Evolutionary conservation across 1,140 invertebrate genomes (phyloP).

Genomic region (Listronotus oregonensis): DNA sequence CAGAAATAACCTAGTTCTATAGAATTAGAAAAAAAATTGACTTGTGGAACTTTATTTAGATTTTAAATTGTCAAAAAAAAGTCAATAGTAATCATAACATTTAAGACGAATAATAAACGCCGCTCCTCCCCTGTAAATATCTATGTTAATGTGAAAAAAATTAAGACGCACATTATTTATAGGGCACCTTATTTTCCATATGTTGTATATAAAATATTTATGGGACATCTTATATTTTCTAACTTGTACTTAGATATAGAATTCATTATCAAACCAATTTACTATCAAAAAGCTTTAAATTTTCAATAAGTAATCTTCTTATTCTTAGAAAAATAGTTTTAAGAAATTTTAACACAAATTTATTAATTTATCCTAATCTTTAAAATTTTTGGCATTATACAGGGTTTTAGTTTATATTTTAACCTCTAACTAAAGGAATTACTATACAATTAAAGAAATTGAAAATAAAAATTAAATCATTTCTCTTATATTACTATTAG

Average conservation of each 20-base stretch:
- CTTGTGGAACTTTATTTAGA: no score
- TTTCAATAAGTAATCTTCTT: slow-evolving; percentile 5
- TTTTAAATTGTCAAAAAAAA: no score
- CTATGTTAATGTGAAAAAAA: slow-evolving; percentile 14
- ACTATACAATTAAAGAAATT: no score
- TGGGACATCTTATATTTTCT: slow-evolving; percentile 6
- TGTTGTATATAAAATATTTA: slow-evolving; percentile 14
- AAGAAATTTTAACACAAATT: not conserved
- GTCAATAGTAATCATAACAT: not conserved
- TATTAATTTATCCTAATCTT: no score
- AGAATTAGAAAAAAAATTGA: no score
- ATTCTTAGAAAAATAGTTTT: not conserved
- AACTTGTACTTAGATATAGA: not conserved
- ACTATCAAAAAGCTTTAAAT: slow-evolving; percentile 4
- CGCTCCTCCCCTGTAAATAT: slow-evolving; percentile 31
- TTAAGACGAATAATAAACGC: slow-evolving; percentile 7
- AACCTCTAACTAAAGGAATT: no score
- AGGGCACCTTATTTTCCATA: slow-evolving; percentile 24
- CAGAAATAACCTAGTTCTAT: no score
- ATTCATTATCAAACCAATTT: not conserved
- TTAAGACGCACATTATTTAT: slow-evolving; percentile 28
- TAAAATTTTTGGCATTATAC: no score
- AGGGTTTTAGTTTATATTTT: no score
- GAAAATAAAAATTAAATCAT: no score
- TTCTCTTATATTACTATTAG: no score